Evolutionary conservation across 2,797 vertebrate species (phyloP), one percentile per base, ranked within the genome.

Genomic region (Myiotriccus ornatus): DNA sequence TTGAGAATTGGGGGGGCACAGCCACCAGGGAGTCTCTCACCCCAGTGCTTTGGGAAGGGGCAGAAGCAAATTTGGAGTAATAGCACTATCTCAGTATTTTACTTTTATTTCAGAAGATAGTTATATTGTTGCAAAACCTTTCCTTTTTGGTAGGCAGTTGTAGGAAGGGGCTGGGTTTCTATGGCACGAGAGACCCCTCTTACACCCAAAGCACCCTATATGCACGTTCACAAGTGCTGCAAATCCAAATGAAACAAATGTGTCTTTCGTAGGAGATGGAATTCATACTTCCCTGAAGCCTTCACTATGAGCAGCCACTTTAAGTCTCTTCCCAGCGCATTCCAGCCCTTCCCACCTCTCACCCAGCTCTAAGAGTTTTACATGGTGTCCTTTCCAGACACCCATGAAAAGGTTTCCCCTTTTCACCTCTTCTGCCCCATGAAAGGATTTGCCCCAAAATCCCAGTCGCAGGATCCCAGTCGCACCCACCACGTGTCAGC

Each of bases 331-430:
- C 65, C 62, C 17, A 71, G 68, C 7, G 6, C 7, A 2, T 80
- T 69, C 64, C 57, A 78, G 57, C 34, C 55, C 39, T 83, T 50
- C 35, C 50, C 1, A 53, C 39, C n/a, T 76, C 94, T 82, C 2
- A 1, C 35, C 84, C 60, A 79, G 37, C 91, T 63, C 24, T 71
- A 50, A 10, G 6, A 28, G 28, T 69, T 92, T 92, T 90, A 89
- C 63, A 50, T 71, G 39, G 35, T 63, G 74, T 87, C 56, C 70
- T 96, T 95, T 89, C 81, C 64, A 93, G 82, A 92, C 87, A 87
- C 24, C 5, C n/a, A 34, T 16, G 50, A 12, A 52, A 52, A 14
- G 8, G 5, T 41, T 74, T 80, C 14, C 30, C 10, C 25, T 62
- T 91, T 65, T 90, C 84, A 39, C 59, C 52, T 73, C 84, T 86